Evolutionary conservation across 2,888 invertebrate species (phyloP), one percentile per base, ranked within the genome.

Genomic region (Tetragnatha montana): DNA sequence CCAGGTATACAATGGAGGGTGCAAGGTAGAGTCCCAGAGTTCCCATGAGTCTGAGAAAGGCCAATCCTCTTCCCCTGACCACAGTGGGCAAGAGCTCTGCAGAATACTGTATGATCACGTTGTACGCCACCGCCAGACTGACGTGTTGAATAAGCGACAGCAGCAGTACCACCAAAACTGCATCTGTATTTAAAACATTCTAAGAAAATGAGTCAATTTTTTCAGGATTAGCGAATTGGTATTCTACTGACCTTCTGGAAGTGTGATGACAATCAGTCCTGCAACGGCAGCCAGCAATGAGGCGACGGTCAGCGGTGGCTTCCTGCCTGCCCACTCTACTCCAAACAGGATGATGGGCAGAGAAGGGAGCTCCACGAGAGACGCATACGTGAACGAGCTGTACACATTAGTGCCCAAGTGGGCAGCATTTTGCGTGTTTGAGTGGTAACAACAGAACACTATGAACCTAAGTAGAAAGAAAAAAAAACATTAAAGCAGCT

Each of bases 21-120:
- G 92, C 92, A 7, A 93, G 88, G 82, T 91, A 92, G 8, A 92
- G 82, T 1, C 91, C 91, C 10, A 92, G 81, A 22, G 92, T 92
- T 14, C 97, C 97, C 96, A 97, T 96, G 87, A 97, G 97, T 92
- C 97, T 97, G 81, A 97, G 96, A 19, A 97, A 94, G 0, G 97
- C 97, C 0, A 97, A 96, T 0, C 97, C 97, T 93, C 97, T 97
- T 0, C 97, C 97, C 75, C 97, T 93, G 0, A 98, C 97, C 0
- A 97, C 97, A 0, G 97, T 98, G 0, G 97, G 97, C 12, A 97
- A 93, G 17, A 98, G 93, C 93, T 98, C 97, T 0, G 97, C 97
- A 0, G 97, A 97, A 93, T 97, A 98, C 92, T 97, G 97, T 0
- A 97, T 95, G 0, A 97, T 97, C 91, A 97, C 97, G 93, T 97